Base-by-base conservation (phyloP, 2,113 vertebrate genomes). In the Nycticorax nycticorax region DNA sequence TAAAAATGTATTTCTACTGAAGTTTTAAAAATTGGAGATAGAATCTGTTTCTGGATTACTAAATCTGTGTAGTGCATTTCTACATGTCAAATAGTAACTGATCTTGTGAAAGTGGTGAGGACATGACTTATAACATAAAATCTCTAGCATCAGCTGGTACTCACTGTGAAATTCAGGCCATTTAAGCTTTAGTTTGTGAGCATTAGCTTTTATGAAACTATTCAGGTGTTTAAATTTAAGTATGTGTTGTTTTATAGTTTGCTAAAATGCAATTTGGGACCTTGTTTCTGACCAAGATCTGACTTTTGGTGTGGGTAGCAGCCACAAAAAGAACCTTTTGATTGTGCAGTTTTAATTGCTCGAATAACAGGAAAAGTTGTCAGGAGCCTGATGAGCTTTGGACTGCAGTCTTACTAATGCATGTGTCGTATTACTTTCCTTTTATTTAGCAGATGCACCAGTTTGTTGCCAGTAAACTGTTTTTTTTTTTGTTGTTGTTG, bases 401-500 rank as follows among this genome's bases (percentile, higher is more conserved):
- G 10, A 12, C 14, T 56, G 4, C 18, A 66, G 45, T 30, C 28
- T 79, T 41, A 20, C 28, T 43, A 0, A 33, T 27, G 14, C 13
- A 7, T 30, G 33, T 15, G 12, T 1, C 62, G 6, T 33, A 4
- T 60, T 72, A 2, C 7, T 77, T 75, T 48, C 5, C n/a, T 89
- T 89, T 22, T 32, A 4, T 10, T 32, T 12, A 15, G 24, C 19
- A 86, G 30, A 45, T 48, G 27, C 43, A 30, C 5, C 60, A 75
- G 41, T 30, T 18, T 63, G 12, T 24, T 75, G 50, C 18, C 63
- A 64, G 35, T 18, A 3, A 35, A 2, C 9, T 26, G 8, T 3
- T 35, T 1, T 0, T 10, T 33, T 1, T 0, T 32, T 1, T 0
- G 8, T 56, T 43, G 47, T 32, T 60, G 26, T 7, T 2, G 22